Evolutionary conservation across 2,888 invertebrate genomes (phyloP).

Genomic region (Nomada fucata): DNA sequence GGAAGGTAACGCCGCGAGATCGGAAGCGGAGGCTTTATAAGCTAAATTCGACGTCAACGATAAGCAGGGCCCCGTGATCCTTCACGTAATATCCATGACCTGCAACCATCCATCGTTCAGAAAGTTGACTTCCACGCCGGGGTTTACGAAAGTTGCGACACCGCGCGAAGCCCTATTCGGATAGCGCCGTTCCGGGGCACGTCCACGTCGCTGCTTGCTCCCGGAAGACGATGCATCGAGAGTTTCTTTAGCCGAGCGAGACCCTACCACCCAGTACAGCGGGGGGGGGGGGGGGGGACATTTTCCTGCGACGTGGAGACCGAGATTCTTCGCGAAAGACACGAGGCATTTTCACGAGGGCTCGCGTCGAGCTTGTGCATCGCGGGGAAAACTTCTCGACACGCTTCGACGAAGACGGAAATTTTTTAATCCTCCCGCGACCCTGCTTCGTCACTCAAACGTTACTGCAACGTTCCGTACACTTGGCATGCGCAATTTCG

Average conservation of each 20-base stretch:
- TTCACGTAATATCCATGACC: slow-evolving; percentile 65
- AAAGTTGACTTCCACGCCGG: slow-evolving; percentile 69
- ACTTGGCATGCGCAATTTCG: neutral
- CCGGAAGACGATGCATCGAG: slow-evolving; percentile 59
- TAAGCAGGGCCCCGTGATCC: slow-evolving; percentile 57
- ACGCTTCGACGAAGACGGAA: slow-evolving; percentile 41
- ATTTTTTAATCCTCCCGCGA: slow-evolving; percentile 50
- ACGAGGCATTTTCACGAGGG: slow-evolving; percentile 60
- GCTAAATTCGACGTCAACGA: slow-evolving; percentile 47
- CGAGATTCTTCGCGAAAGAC: slow-evolving; percentile 52
- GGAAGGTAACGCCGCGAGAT: neutral
- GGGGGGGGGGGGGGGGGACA: slow-evolving; percentile 49
- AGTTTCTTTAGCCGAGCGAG: slow-evolving; percentile 59
- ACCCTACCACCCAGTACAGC: neutral
- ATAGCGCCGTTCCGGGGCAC: slow-evolving; percentile 45
- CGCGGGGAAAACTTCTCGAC: slow-evolving; percentile 48
- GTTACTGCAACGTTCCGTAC: neutral
- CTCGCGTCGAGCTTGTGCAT: slow-evolving; percentile 33
- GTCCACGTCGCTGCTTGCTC: slow-evolving; percentile 42
- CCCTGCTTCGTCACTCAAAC: slow-evolving; percentile 33
- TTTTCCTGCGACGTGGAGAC: slow-evolving; percentile 33
- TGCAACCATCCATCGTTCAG: slow-evolving; percentile 69
- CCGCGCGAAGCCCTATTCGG: slow-evolving; percentile 65
- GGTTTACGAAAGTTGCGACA: slow-evolving; percentile 70
- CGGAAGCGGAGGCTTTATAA: slow-evolving; percentile 53